Evolutionary conservation across 1,140 invertebrate species (phyloP).

Genomic region (Drosophila yakuba): DNA sequence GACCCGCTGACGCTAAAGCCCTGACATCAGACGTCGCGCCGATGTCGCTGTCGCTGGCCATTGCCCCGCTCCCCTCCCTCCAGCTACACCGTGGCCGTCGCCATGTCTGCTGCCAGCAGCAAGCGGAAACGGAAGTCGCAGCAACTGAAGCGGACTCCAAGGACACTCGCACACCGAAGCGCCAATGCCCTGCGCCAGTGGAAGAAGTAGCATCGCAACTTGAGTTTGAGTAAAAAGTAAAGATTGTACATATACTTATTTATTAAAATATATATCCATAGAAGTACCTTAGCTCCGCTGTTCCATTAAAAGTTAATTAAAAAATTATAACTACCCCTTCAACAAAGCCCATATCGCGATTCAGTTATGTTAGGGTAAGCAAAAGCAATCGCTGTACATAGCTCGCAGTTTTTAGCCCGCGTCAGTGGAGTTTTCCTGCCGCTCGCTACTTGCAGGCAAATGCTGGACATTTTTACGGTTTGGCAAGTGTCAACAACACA

Average conservation of each 20-base stretch:
- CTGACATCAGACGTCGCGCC: conserved; percentile 57
- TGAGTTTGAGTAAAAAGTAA: neutral
- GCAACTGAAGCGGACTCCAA: conserved; percentile 24
- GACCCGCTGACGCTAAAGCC: conserved; percentile 59
- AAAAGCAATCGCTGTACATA: conserved; percentile 61
- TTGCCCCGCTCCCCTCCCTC: neutral
- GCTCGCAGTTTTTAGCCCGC: conserved; percentile 57
- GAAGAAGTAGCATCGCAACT: neutral
- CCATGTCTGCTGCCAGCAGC: conserved; percentile 56
- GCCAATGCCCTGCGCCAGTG: conserved; percentile 6
- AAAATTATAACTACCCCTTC: too few relatives aligned
- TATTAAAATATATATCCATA: too few relatives aligned
- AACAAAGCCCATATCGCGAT: neutral
- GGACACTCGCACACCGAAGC: neutral
- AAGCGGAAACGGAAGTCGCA: conserved; percentile 71
- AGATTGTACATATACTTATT: too few relatives aligned
- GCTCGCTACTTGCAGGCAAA: conserved; percentile 56
- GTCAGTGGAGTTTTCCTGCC: conserved; percentile 48
- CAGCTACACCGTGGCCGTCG: conserved; percentile 20
- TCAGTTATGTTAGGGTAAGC: conserved; percentile 11
- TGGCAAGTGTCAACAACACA: conserved; percentile 71
- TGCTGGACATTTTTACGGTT: conserved; percentile 78
- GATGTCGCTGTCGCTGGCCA: conserved; percentile 29
- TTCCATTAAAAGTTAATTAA: too few relatives aligned
- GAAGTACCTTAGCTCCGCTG: too few relatives aligned